A percentile compares a stretch with the other conserved stretches of the same genome.
Conservation (phyloP, 2,888 invertebrate genomes). For the Calameuta pallipes region DNA sequence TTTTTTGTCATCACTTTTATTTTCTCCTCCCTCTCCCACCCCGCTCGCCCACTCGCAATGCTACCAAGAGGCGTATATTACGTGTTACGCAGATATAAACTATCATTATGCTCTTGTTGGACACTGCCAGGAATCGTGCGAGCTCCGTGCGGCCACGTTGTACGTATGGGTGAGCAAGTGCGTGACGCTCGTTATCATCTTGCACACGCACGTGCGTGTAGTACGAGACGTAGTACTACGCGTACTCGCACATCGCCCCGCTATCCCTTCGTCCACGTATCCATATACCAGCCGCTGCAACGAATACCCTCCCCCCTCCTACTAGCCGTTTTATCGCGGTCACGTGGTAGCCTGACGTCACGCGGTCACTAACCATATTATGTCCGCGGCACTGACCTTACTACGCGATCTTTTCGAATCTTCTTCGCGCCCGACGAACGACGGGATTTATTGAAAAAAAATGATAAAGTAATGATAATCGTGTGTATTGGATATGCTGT, state of each 20-base stretch:
- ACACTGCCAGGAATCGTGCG: constrained; percentile 9
- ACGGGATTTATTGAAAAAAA: background rate
- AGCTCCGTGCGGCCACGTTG: background rate
- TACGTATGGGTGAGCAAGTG: constrained; percentile 13
- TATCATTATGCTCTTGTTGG: constrained; percentile 42
- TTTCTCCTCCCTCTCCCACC: constrained; percentile 14
- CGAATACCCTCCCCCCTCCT: constrained; percentile 18
- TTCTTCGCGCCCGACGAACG: background rate
- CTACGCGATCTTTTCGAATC: constrained; percentile 29
- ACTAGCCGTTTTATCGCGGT: constrained; percentile 43
- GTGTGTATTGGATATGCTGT: background rate
- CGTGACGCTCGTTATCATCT: constrained; percentile 49
- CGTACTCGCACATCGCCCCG: constrained; percentile 22
- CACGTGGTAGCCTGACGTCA: constrained; percentile 57
- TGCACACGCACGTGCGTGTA: constrained; percentile 60
- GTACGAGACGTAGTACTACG: constrained; percentile 64
- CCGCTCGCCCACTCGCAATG: background rate
- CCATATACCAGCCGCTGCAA: constrained; percentile 20
- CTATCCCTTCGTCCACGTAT: constrained; percentile 1
- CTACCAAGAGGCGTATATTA: constrained; percentile 29
- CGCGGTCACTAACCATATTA: constrained; percentile 62
- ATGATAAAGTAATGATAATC: background rate
- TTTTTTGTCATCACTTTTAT: constrained; percentile 15
- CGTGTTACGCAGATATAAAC: constrained; percentile 48
- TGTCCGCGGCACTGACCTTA: constrained; percentile 64